phyloP scores from a whole-genome alignment of 2,797 vertebrate genomes.

The Sebastes matsubarae region DNA sequence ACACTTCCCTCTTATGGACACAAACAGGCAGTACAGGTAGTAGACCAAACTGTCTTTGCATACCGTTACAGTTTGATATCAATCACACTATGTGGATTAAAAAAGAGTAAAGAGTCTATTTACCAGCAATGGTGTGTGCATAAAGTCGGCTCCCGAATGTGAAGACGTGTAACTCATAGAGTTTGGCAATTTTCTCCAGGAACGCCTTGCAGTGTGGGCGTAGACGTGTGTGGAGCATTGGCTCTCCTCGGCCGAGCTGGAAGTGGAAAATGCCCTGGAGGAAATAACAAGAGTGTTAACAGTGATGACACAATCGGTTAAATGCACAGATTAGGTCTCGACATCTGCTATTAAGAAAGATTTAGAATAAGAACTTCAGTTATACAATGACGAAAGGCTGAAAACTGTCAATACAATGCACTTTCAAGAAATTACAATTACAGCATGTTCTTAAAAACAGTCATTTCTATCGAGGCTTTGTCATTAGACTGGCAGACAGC shows the following conservation, averaged over 20 bases:
- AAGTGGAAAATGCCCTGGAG: conserved; percentile 97
- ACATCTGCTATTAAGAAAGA: neutral
- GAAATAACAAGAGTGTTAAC: neutral
- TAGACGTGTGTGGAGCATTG: conserved; percentile 96
- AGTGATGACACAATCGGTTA: neutral
- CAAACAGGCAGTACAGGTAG: conserved; percentile 15
- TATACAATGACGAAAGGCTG: neutral
- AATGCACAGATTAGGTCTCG: neutral
- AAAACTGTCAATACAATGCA: neutral
- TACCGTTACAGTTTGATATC: neutral
- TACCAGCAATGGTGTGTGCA: conserved; percentile 98
- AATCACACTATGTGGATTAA: neutral
- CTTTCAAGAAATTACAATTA: neutral
- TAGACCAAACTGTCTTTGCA: neutral
- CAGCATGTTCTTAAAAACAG: neutral
- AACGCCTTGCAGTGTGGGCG: conserved; percentile 98
- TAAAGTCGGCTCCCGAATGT: conserved; percentile 98
- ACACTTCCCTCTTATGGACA: conserved; percentile 69
- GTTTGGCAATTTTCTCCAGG: conserved; percentile 95
- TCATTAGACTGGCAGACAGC: neutral
- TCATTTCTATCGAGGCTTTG: neutral
- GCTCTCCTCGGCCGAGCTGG: conserved; percentile 94
- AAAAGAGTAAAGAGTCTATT: neutral
- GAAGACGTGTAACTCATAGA: conserved; percentile 97
- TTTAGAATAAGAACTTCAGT: neutral